phyloP scores from a whole-genome alignment of 2,113 vertebrate species.

The Columba livia region DNA sequence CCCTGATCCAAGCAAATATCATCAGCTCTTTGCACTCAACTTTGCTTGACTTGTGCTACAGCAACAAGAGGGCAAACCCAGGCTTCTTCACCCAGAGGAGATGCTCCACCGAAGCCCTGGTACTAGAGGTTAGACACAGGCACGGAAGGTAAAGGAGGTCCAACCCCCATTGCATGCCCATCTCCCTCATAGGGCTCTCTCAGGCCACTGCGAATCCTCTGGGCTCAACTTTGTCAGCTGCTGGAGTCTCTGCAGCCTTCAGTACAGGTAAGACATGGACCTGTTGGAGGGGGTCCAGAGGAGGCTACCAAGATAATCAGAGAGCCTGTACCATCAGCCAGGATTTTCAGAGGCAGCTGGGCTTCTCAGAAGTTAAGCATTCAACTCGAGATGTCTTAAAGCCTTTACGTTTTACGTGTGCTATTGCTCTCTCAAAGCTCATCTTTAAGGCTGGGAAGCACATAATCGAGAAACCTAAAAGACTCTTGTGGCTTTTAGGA shows the following conservation, averaged over 20 bases:
- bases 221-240: neutral
- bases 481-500: neutral
- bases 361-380: neutral
- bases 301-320: too few species aligned
- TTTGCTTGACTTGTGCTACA: neutral
- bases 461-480: neutral
- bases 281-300: too few species aligned
- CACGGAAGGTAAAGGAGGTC: neutral
- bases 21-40: neutral
- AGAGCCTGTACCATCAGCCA: neutral
- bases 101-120: neutral
- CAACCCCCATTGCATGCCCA: accelerated
- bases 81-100: neutral
- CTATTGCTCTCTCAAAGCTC: neutral
- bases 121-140: accelerated
- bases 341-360: neutral
- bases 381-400: neutral
- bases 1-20: accelerated
- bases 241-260: neutral
- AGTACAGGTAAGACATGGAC: too few species aligned
- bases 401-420: neutral
- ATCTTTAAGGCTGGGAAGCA: neutral
- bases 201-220: accelerated
- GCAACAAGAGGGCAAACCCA: neutral
- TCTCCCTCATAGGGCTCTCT: neutral